Conservation (phyloP, 2,797 vertebrate species). For the Ptychobarbus kaznakovi region DNA sequence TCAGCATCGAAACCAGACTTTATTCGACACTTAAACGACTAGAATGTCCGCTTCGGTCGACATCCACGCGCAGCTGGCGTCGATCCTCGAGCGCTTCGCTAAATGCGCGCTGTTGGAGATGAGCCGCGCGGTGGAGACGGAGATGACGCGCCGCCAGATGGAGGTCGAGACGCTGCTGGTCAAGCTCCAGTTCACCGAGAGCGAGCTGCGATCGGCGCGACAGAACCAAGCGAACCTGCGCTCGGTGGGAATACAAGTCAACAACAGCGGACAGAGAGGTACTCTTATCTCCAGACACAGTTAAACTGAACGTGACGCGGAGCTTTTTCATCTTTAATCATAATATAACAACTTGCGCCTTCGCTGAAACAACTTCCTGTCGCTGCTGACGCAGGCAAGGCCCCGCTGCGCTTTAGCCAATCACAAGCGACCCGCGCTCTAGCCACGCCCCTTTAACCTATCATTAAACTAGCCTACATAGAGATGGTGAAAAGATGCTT, state of each 20-base stretch:
- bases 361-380: neutral
- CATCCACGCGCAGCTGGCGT: constrained; percentile 60
- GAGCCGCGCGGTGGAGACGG: constrained; percentile 55
- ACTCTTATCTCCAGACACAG: neutral
- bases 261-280: constrained; percentile 41
- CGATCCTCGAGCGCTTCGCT: constrained; percentile 60
- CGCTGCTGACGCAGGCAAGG: neutral
- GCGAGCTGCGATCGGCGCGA: constrained; percentile 56
- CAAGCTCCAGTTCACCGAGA: constrained; percentile 61
- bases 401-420: neutral
- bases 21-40: neutral
- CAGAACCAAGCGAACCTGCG: constrained; percentile 49
- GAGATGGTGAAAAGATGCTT: neutral
- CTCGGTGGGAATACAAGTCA: constrained; percentile 58
- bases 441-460: neutral
- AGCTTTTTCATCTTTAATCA: neutral
- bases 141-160: constrained; percentile 60
- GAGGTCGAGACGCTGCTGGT: constrained; percentile 60
- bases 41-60: constrained; percentile 56
- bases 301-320: neutral
- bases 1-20: neutral
- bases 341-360: neutral
- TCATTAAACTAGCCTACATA: neutral
- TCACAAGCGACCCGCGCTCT: neutral
- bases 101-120: constrained; percentile 60